Base-by-base conservation (phyloP, 2,888 invertebrate species). In the Ophion ventricosus region DNA sequence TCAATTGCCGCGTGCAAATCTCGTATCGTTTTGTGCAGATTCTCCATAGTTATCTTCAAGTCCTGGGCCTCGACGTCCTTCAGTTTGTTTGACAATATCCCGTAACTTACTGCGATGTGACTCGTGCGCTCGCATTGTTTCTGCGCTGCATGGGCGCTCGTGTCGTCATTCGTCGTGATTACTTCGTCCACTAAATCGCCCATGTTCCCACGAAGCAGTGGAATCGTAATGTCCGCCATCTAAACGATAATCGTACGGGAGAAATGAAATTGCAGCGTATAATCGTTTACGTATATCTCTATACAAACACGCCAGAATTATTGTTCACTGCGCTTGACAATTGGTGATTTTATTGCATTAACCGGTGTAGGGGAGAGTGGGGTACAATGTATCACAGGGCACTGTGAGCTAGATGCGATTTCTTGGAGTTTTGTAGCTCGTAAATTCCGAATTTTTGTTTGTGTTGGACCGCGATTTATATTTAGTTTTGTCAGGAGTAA, bases 141-240 rank as follows among this genome's bases (percentile, higher is more conserved):
- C 54, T 95, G 94, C 54, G 96, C 93, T 0, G 95, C 94, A 72
- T 92, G 92, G 23, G 93, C 94, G 17, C 92, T 94, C 57, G 93
- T 91, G 66, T 87, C 90, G 20, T 75, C 88, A 20, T 89, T 90
- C 2, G 85, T 83, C 2, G 92, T 88, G 66, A 90, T 90, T 1
- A 88, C 90, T 85, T 95, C 96, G 77, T 97, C 96, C 76, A 96
- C 97, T 87, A 98, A 97, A 91, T 99, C 98, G 90, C 98, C 98
- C 95, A 99, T 96, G 89, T 97, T 97, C 80, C 99, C 99, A 82
- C 96, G 95, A 78, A 96, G 94, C 95, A 99, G 96, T 0, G 99
- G 99, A 88, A 99, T 96, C 56, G 96, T 95, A 87, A 99, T 97
- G 91, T 98, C 99, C 92, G 99, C 99, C 95, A 99, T 98, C 97